Conservation (phyloP, 1,140 invertebrate species). For the Idris sp. region DNA sequence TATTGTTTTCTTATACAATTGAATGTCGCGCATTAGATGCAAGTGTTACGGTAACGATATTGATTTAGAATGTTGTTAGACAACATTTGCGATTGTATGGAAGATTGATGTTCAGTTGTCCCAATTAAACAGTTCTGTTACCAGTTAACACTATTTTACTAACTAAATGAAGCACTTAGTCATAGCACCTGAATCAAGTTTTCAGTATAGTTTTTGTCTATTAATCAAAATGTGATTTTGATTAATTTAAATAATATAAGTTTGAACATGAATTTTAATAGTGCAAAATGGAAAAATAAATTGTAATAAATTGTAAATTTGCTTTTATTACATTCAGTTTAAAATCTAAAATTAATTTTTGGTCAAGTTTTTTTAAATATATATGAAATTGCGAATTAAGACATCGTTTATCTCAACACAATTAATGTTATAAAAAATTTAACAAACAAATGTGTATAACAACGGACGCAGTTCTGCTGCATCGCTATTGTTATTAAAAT, state of each 20-base stretch:
- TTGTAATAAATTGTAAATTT: too few species aligned
- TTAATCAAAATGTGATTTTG: too few species aligned
- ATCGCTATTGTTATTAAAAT: slow-evolving; percentile 15
- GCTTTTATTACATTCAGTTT: too few species aligned
- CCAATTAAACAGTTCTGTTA: slow-evolving; percentile 24
- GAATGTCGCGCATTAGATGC: too few species aligned
- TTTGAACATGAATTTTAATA: too few species aligned
- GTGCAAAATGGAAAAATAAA: too few species aligned
- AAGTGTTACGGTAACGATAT: slow-evolving; percentile 23
- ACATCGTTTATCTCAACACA: slow-evolving; percentile 9
- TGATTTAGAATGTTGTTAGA: slow-evolving; percentile 12
- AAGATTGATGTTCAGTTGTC: slow-evolving; percentile 16
- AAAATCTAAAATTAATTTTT: too few species aligned
- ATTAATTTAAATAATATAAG: too few species aligned
- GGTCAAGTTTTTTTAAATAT: too few species aligned
- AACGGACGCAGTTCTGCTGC: not conserved
- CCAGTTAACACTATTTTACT: slow-evolving; percentile 5
- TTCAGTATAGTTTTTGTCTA: too few species aligned
- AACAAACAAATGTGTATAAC: slow-evolving; percentile 10
- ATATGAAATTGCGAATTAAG: slow-evolving; percentile 21
- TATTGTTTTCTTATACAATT: slow-evolving; percentile 15
- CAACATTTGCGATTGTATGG: not conserved
- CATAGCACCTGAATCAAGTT: too few species aligned
- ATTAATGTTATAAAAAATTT: slow-evolving; percentile 10
- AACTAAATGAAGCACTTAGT: too few species aligned